Evolutionary conservation across 2,797 vertebrate genomes (phyloP).

Genomic region (Rhinoraja longicauda): DNA sequence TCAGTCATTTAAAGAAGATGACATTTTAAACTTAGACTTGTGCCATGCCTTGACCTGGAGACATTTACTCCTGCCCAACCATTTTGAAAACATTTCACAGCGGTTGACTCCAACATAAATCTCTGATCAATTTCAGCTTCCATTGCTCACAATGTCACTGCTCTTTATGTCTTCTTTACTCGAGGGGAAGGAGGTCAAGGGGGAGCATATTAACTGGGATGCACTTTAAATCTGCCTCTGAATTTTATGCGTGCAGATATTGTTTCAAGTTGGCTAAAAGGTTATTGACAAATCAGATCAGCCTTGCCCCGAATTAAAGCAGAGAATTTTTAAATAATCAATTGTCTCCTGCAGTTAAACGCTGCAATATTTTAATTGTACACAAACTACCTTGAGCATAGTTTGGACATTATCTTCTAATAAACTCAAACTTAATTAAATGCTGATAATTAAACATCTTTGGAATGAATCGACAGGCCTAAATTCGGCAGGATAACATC

Average conservation of each 20-base stretch:
- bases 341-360: neutral
- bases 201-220: neutral
- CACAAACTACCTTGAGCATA: neutral
- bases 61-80: neutral
- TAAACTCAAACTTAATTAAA: neutral
- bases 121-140: neutral
- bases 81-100: neutral
- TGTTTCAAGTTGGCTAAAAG: neutral
- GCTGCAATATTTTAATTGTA: neutral
- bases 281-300: neutral
- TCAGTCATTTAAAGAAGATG: neutral
- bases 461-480: neutral
- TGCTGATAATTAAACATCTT: neutral
- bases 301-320: neutral
- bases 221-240: neutral
- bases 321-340: neutral
- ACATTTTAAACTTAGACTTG: neutral
- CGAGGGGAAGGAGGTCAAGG: neutral
- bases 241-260: neutral
- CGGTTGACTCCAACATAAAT: neutral
- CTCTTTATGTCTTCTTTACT: neutral
- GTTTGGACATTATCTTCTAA: neutral
- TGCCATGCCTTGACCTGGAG: neutral
- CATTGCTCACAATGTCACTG: conserved; percentile 30
- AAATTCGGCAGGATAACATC: no score